phyloP scores from a whole-genome alignment of 1,140 invertebrate species.

The Thalassaphorura encarpata region DNA sequence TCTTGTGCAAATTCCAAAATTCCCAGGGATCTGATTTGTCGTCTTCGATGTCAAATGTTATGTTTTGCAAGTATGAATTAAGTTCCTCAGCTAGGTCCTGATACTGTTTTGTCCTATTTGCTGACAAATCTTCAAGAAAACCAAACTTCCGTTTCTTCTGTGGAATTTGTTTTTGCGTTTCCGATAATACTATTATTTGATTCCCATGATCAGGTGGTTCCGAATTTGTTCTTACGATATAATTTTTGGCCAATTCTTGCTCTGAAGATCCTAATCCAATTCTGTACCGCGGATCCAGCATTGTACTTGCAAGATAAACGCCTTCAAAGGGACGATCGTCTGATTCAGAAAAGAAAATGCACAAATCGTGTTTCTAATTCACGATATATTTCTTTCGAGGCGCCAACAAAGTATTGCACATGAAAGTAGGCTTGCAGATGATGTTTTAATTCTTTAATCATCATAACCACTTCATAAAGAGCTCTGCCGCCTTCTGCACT shows the following conservation, averaged over 20 bases:
- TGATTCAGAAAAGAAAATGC: background rate
- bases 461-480: background rate
- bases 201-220: background rate
- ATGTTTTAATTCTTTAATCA: background rate
- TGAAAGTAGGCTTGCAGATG: background rate
- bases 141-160: background rate
- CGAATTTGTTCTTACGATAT: background rate
- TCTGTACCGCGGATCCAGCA: background rate
- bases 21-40: background rate
- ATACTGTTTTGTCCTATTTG: background rate
- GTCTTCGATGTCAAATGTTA: background rate
- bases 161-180: background rate
- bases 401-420: background rate
- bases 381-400: background rate
- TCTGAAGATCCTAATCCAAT: background rate
- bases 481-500: background rate
- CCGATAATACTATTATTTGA: background rate
- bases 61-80: background rate
- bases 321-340: background rate
- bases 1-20: background rate
- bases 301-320: background rate
- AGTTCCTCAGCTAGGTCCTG: background rate
- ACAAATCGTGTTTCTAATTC: background rate
- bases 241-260: background rate
- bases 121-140: background rate